Evolutionary conservation across 2,797 vertebrate species (phyloP).

Genomic region (Lagodon rhomboides): DNA sequence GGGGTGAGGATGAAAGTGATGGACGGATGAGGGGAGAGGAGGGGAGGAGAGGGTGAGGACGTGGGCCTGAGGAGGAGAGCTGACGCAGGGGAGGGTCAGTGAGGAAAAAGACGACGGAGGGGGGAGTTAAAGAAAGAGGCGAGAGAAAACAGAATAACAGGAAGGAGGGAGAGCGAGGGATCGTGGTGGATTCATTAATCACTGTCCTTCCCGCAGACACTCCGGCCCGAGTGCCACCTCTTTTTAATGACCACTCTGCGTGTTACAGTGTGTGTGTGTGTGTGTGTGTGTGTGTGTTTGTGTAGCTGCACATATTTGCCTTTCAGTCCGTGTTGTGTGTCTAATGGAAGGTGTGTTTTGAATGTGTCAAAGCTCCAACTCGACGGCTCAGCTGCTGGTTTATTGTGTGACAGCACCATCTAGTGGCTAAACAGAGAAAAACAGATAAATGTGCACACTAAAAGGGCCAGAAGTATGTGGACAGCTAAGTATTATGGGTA

Average conservation of each 20-base stretch:
- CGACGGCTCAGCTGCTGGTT: not conserved
- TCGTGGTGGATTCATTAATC: slow-evolving; percentile 72
- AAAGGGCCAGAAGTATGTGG: not conserved
- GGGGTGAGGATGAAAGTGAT: slow-evolving; percentile 44
- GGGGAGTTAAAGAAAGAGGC: no score
- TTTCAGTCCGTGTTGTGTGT: not conserved
- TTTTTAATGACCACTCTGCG: slow-evolving; percentile 62
- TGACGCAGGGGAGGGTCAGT: slow-evolving; percentile 29
- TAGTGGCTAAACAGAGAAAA: slow-evolving; percentile 40
- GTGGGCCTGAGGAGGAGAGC: not conserved
- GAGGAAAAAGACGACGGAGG: not conserved
- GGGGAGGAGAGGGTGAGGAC: not conserved
- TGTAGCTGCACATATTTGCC: slow-evolving; percentile 13
- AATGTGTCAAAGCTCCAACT: not conserved
- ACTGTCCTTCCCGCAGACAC: slow-evolving; percentile 65
- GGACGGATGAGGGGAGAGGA: slow-evolving; percentile 7
- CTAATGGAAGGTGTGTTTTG: not conserved
- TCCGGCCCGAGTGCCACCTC: slow-evolving; percentile 55
- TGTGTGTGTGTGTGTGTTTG: not conserved
- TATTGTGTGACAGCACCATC: slow-evolving; percentile 61
- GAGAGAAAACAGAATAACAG: slow-evolving; percentile 4
- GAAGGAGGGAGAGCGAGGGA: slow-evolving; percentile 31
- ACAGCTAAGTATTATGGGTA: fast-evolving
- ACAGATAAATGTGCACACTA: fast-evolving
- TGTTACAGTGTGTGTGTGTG: slow-evolving; percentile 46